A percentile compares a stretch with the other conserved stretches of the same genome.
Conservation (phyloP, 1,140 invertebrate species). For the Hyphantria cunea region DNA sequence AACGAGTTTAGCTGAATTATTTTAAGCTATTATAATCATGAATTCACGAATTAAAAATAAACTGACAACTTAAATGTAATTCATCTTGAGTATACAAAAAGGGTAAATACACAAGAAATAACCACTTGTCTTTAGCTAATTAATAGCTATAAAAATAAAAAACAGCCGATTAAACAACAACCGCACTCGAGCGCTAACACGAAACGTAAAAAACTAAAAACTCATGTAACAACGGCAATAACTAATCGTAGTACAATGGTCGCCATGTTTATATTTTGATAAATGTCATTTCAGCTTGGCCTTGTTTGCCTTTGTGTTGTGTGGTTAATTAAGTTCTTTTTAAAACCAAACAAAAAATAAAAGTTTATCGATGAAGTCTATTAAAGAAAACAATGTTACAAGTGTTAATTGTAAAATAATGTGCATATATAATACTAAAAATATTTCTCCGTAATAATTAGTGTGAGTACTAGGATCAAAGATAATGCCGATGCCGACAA, state of each 20-base stretch:
- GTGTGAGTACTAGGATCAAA: conserved; percentile 25
- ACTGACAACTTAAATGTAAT: too few species aligned
- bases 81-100: too few species aligned
- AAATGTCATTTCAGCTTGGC: conserved; percentile 16
- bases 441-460: conserved; percentile 20
- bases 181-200: too few species aligned
- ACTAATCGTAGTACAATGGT: background rate
- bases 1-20: too few species aligned
- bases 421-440: conserved; percentile 8
- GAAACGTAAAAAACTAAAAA: too few species aligned
- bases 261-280: conserved; percentile 25
- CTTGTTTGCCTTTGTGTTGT: background rate
- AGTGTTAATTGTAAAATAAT: conserved; percentile 1
- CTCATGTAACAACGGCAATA: too few species aligned
- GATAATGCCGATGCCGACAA: conserved; percentile 58
- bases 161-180: too few species aligned
- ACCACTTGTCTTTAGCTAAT: too few species aligned
- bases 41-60: too few species aligned
- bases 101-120: too few species aligned
- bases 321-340: conserved; percentile 1
- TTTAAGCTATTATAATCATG: too few species aligned
- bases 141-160: too few species aligned
- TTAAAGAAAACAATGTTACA: conserved; percentile 5
- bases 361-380: conserved; percentile 22
- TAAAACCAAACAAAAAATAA: conserved; percentile 6